Evolutionary conservation across 2,113 vertebrate species (phyloP).

Genomic region (Rhynchomys soricoides): DNA sequence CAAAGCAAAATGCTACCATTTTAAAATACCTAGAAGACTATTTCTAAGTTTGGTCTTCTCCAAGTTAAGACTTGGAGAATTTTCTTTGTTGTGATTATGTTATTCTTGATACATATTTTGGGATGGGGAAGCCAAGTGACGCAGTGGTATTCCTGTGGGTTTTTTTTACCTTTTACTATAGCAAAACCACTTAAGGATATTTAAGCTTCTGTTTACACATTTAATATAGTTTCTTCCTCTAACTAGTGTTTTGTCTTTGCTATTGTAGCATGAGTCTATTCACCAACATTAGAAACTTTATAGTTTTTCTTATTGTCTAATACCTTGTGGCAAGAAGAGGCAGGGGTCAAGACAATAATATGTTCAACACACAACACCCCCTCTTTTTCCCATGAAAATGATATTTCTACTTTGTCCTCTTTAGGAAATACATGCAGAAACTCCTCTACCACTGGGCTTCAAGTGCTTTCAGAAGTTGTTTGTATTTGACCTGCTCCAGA

Average conservation of each 20-base stretch:
- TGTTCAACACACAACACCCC: neutral
- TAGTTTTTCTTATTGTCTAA: conserved; percentile 1
- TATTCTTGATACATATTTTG: too few species aligned
- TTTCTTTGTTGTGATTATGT: neutral
- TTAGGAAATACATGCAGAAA: neutral
- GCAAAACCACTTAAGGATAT: neutral
- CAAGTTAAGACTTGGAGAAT: neutral
- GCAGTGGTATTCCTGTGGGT: neutral
- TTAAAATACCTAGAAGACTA: neutral
- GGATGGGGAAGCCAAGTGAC: neutral
- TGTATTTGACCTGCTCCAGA: neutral
- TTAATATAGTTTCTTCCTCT: neutral
- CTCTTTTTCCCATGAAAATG: neutral
- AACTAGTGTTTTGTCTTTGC: neutral
- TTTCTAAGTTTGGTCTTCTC: neutral
- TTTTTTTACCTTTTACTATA: too few species aligned
- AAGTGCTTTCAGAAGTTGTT: neutral
- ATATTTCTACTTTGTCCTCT: neutral
- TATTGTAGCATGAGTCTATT: neutral
- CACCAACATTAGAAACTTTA: conserved; percentile 32
- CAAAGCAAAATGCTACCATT: neutral
- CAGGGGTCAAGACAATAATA: neutral
- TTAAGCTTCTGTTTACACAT: neutral
- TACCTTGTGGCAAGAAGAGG: neutral
- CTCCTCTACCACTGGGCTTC: neutral